These are phyloP conservation scores for Gavia stellata DNA, from an alignment of 2,113 vertebrate species.

Conservation along the genomic window DNA sequence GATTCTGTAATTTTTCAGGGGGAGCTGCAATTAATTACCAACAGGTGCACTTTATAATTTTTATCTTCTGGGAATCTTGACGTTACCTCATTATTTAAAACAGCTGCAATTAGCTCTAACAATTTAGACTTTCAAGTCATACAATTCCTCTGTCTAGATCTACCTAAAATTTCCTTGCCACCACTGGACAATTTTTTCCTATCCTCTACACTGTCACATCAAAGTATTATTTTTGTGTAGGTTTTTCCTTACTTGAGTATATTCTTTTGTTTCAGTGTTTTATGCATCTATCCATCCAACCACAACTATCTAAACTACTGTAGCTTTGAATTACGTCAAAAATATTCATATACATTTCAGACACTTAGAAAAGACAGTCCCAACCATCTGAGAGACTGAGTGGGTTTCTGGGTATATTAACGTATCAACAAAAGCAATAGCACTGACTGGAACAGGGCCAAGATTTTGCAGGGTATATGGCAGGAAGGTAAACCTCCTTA, in stretches of 20 bases:
- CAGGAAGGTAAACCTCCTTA: constrained; percentile 34
- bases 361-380: not conserved
- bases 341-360: not conserved
- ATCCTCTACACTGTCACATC: not conserved
- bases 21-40: not conserved
- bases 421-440: not conserved
- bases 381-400: not conserved
- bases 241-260: not conserved
- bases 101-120: not conserved
- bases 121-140: not conserved
- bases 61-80: not conserved
- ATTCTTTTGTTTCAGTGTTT: not conserved
- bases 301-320: not conserved
- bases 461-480: not conserved
- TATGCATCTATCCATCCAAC: not conserved
- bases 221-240: not conserved
- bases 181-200: not conserved
- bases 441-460: not conserved
- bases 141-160: not conserved
- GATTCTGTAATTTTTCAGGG: not conserved
- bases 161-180: not conserved
- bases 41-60: not conserved
- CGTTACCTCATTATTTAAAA: not conserved
- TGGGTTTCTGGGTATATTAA: not conserved
- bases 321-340: not conserved